Conservation (phyloP, 2,113 vertebrate species). For the Dendropsophus ebraccatus region DNA sequence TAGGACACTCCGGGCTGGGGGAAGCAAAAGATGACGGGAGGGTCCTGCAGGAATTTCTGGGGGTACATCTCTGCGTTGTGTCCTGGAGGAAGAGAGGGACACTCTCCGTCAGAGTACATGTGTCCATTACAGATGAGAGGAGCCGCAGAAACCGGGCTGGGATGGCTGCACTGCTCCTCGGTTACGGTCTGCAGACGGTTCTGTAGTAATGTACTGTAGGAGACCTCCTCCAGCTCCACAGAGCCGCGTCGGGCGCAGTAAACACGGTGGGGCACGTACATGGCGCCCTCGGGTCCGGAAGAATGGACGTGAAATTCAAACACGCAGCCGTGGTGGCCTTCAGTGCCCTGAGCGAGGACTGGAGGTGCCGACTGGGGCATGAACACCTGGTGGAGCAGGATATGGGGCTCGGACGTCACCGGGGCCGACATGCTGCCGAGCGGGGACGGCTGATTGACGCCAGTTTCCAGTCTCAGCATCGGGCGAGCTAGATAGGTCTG, state of each 20-base stretch:
- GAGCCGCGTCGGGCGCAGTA: slow-evolving; percentile 83
- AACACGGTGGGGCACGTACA: slow-evolving; percentile 75
- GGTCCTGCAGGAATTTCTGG: slow-evolving; percentile 78
- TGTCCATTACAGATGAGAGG: slow-evolving; percentile 79
- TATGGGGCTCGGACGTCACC: slow-evolving; percentile 72
- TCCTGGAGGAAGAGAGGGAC: slow-evolving; percentile 81
- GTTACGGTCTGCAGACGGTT: slow-evolving; percentile 91
- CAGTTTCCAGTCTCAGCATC: slow-evolving; percentile 78
- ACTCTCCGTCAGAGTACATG: slow-evolving; percentile 85
- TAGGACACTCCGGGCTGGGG: slow-evolving; percentile 76
- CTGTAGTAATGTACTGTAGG: slow-evolving; percentile 70
- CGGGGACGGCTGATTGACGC: slow-evolving; percentile 72
- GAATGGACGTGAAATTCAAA: slow-evolving; percentile 91
- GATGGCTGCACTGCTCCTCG: slow-evolving; percentile 83
- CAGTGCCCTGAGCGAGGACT: slow-evolving; percentile 79
- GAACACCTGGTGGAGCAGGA: slow-evolving; percentile 80
- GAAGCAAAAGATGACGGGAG: slow-evolving; percentile 80
- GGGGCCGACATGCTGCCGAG: slow-evolving; percentile 74
- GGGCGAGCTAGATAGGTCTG: slow-evolving; percentile 80
- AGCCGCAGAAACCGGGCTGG: slow-evolving; percentile 79
- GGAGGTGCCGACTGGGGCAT: slow-evolving; percentile 89
- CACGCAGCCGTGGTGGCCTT: slow-evolving; percentile 77
- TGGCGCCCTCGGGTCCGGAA: slow-evolving; percentile 73
- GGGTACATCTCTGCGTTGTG: slow-evolving; percentile 73
- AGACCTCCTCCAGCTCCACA: slow-evolving; percentile 85